Conservation (phyloP, 2,888 invertebrate genomes). For the Mythimna loreyi region DNA sequence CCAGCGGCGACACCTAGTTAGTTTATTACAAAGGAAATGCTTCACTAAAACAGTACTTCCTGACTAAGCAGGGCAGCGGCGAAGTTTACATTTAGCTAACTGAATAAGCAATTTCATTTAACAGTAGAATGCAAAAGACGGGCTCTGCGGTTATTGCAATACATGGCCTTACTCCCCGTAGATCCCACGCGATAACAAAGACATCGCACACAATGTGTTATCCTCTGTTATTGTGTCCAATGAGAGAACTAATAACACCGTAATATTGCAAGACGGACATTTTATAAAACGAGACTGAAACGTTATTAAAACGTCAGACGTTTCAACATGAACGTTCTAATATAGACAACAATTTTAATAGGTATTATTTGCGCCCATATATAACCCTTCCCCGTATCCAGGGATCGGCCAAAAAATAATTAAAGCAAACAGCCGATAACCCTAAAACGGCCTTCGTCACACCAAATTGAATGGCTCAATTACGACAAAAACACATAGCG, state of each 20-base stretch:
- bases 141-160: constrained; percentile 66
- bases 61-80: constrained; percentile 43
- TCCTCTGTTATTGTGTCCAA: constrained; percentile 56
- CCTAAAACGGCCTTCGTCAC: constrained; percentile 45
- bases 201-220: constrained; percentile 53
- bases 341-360: constrained; percentile 20
- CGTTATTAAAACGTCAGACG: constrained; percentile 36
- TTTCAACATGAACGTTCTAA: constrained; percentile 22
- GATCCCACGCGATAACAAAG: constrained; percentile 62
- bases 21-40: constrained; percentile 59
- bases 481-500: constrained; percentile 57
- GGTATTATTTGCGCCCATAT: constrained; percentile 20
- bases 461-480: constrained; percentile 60
- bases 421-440: constrained; percentile 45
- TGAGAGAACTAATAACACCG: constrained; percentile 46
- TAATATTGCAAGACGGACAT: constrained; percentile 34
- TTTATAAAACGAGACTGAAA: constrained; percentile 36
- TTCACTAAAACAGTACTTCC: constrained; percentile 58
- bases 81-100: constrained; percentile 62
- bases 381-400: constrained; percentile 15
- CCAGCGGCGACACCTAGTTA: constrained; percentile 51
- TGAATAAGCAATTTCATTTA: constrained; percentile 68
- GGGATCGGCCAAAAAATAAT: constrained; percentile 33
- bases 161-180: constrained; percentile 52
- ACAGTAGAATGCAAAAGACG: constrained; percentile 64